Conservation (phyloP, 2,113 vertebrate species). For the Chamaetylas fuelleborni region DNA sequence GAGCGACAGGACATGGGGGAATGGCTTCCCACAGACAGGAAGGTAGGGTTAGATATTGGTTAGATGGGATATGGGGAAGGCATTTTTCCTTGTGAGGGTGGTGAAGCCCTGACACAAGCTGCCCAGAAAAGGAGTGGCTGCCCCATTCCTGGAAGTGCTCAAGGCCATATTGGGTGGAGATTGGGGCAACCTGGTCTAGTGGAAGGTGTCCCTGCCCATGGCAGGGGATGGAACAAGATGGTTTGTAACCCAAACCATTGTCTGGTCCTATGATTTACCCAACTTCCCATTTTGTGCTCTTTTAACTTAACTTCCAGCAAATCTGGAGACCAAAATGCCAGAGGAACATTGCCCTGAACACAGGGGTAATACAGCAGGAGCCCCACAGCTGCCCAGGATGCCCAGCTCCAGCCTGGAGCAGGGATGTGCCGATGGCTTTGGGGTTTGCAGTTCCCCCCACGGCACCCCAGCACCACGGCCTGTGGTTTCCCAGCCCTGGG, state of each 20-base stretch:
- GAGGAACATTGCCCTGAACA: too few relatives aligned
- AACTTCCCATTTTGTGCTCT: not conserved
- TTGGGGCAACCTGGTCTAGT: not conserved
- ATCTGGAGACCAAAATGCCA: accelerated
- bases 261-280: not conserved
- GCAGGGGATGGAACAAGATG: not conserved
- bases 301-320: not conserved
- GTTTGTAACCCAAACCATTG: not conserved
- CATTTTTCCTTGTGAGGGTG: not conserved
- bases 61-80: not conserved
- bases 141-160: not conserved
- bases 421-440: not conserved
- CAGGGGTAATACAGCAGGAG: not conserved
- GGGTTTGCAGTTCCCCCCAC: not conserved
- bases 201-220: not conserved
- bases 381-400: accelerated
- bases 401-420: not conserved
- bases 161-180: not conserved
- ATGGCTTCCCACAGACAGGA: not conserved
- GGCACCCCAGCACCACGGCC: not conserved
- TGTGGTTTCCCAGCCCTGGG: not conserved
- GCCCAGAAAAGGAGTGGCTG: not conserved
- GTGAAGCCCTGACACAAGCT: not conserved
- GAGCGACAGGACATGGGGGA: not conserved
- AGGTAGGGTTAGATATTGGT: too few relatives aligned